Conservation (phyloP, 2,888 invertebrate genomes). For the Syrista parreyssii region DNA sequence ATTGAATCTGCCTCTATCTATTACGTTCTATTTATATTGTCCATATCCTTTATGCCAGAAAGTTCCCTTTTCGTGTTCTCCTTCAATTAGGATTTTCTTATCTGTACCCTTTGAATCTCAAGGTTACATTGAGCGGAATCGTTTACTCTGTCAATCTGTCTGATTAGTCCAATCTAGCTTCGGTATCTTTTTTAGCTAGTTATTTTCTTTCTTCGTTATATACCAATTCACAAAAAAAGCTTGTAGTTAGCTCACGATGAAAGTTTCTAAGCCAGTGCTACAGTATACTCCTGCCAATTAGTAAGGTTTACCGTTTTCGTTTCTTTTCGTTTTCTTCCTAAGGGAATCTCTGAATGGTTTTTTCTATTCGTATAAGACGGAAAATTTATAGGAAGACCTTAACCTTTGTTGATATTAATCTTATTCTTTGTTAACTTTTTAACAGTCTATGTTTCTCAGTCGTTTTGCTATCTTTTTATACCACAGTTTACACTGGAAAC, state of each 20-base stretch:
- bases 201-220: background rate
- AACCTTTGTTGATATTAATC: background rate
- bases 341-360: background rate
- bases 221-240: background rate
- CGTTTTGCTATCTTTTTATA: background rate
- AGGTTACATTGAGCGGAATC: background rate
- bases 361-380: background rate
- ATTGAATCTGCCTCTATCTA: background rate
- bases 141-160: background rate
- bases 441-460: background rate
- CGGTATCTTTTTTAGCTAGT: background rate
- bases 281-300: background rate
- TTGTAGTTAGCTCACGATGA: background rate
- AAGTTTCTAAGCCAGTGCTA: background rate
- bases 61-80: background rate
- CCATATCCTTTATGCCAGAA: background rate
- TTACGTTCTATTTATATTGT: background rate
- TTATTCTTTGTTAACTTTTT: background rate
- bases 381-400: background rate
- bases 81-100: background rate
- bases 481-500: too few species aligned
- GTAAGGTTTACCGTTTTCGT: background rate
- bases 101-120: background rate
- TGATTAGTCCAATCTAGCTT: background rate
- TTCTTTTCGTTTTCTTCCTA: background rate